A percentile compares a stretch with the other conserved stretches of the same genome.
phyloP scores from a whole-genome alignment of 1,140 invertebrate species.

The Aphaenogaster floridana region DNA sequence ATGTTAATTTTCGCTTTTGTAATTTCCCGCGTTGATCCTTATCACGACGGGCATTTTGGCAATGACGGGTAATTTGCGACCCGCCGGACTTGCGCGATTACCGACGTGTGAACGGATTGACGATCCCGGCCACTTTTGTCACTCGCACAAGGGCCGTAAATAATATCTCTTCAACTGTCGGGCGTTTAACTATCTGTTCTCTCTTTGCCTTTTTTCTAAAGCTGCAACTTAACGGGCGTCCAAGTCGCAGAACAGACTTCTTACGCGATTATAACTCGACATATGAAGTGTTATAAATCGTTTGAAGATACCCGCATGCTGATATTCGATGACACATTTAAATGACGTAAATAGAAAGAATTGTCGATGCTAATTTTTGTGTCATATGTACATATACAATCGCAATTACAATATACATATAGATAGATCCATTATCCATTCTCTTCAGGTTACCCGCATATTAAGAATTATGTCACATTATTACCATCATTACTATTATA shows the following conservation, averaged over 20 bases:
- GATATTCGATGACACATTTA: neutral
- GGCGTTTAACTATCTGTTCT: slow-evolving; percentile 62
- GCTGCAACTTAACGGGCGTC: slow-evolving; percentile 55
- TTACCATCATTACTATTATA: neutral
- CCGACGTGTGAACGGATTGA: slow-evolving; percentile 46
- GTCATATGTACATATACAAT: neutral
- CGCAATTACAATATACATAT: neutral
- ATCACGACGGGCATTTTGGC: slow-evolving; percentile 37
- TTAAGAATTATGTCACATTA: neutral
- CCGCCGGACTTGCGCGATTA: slow-evolving; percentile 12
- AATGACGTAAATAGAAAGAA: neutral
- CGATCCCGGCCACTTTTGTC: slow-evolving; percentile 46
- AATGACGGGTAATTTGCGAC: slow-evolving; percentile 44
- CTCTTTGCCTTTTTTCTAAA: slow-evolving; percentile 26
- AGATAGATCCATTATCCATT: neutral
- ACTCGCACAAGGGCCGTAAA: slow-evolving; percentile 44
- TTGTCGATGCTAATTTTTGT: neutral
- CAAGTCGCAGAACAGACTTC: slow-evolving; percentile 29
- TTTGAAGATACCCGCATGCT: neutral
- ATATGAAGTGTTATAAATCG: slow-evolving; percentile 61
- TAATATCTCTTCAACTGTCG: neutral
- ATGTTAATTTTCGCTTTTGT: slow-evolving; percentile 49
- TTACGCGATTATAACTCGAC: slow-evolving; percentile 59
- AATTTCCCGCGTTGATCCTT: slow-evolving; percentile 55
- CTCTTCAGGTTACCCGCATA: neutral